A percentile compares a stretch with the other conserved stretches of the same genome.
These are phyloP conservation scores for Cettia cetti DNA, from an alignment of 2,113 vertebrate species.

Conservation along the genomic window DNA sequence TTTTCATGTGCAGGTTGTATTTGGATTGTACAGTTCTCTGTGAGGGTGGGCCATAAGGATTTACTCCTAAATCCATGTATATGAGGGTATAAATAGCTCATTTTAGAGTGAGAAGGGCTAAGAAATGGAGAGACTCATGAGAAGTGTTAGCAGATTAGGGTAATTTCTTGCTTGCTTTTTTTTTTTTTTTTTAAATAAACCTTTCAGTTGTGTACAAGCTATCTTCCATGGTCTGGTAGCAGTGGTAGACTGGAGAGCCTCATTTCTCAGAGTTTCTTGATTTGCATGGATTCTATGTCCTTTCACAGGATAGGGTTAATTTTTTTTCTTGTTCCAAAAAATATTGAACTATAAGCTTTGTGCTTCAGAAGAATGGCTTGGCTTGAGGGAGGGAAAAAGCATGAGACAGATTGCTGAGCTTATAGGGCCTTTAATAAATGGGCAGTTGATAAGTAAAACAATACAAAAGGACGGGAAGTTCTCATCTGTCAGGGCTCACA, in stretches of 20 bases:
- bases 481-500: slow-evolving; percentile 63
- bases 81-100: background rate
- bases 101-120: background rate
- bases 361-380: slow-evolving; percentile 50
- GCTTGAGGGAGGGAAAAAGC: slow-evolving; percentile 16
- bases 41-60: background rate
- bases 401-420: slow-evolving; percentile 43
- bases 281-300: background rate
- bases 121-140: background rate
- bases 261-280: background rate
- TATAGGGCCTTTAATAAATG: slow-evolving; percentile 69
- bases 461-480: slow-evolving; percentile 65
- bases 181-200: background rate
- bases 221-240: background rate
- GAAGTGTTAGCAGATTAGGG: background rate
- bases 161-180: background rate
- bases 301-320: slow-evolving; percentile 33
- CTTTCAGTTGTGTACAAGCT: background rate
- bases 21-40: background rate
- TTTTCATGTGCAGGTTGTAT: background rate
- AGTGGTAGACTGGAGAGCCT: background rate
- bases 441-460: slow-evolving; percentile 71
- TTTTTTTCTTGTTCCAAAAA: background rate
- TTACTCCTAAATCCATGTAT: background rate
- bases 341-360: slow-evolving; percentile 31